Conservation (phyloP, 2,113 vertebrate genomes). For the Cyprinodon variegatus region DNA sequence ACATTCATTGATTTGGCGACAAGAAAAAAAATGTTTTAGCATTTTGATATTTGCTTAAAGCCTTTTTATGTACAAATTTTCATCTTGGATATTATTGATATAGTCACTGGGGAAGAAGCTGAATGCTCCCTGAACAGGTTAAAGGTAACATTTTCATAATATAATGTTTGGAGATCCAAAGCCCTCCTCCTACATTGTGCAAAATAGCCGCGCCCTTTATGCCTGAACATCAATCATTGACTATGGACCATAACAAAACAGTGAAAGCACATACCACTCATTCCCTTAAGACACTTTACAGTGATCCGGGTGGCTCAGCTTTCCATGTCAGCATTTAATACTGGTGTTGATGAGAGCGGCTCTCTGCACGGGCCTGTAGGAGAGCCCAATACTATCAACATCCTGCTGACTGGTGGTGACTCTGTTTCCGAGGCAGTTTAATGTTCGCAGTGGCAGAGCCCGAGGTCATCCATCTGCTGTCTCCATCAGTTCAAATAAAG, state of each 20-base stretch:
- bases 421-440: conserved; percentile 51
- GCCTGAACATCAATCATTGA: conserved; percentile 5
- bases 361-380: conserved; percentile 38
- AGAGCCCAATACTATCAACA: conserved; percentile 40
- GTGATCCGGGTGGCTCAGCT: conserved; percentile 27
- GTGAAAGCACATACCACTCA: not conserved
- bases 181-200: not conserved
- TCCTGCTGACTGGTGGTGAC: conserved; percentile 56
- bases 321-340: conserved; percentile 50
- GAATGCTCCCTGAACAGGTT: not conserved
- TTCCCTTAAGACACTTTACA: conserved; percentile 3
- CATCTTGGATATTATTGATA: not conserved
- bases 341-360: conserved; percentile 2
- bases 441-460: conserved; percentile 22
- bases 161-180: not conserved
- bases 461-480: conserved; percentile 42
- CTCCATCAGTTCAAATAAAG: conserved; percentile 13
- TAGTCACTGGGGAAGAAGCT: not conserved
- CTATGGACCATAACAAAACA: not conserved
- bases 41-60: too few relatives aligned
- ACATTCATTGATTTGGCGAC: too few relatives aligned
- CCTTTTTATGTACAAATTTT: too few relatives aligned
- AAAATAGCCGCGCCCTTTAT: not conserved
- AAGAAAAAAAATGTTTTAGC: too few relatives aligned
- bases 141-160: not conserved